phyloP scores from a whole-genome alignment of 2,888 invertebrate genomes.

The Mythimna pallens region DNA sequence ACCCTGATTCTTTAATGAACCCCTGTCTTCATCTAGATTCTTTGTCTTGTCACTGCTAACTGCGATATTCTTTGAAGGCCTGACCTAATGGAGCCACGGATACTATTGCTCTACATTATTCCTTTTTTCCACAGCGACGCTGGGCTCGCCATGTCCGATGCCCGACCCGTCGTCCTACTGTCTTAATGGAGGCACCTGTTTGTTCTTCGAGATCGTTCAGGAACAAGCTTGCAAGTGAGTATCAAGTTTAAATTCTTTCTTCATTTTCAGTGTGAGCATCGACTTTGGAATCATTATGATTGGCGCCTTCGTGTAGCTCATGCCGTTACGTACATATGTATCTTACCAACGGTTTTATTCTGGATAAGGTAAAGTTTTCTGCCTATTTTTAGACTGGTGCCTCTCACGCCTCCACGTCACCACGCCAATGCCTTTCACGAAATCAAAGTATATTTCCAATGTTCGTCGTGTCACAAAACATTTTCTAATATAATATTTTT shows the following conservation, averaged over 20 bases:
- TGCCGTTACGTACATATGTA: neutral
- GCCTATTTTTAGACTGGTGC: neutral
- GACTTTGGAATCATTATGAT: neutral
- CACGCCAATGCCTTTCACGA: neutral
- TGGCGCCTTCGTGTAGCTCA: neutral
- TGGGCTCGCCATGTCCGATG: constrained; percentile 93
- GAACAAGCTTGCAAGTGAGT: constrained; percentile 97
- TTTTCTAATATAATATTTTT: constrained; percentile 13
- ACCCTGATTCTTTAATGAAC: neutral
- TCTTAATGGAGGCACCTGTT: constrained; percentile 96
- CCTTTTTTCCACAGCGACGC: constrained; percentile 75
- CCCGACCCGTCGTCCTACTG: constrained; percentile 93
- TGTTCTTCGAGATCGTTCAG: constrained; percentile 94
- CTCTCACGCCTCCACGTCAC: too few species aligned
- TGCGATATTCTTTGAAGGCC: neutral
- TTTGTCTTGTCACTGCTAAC: neutral
- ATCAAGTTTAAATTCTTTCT: neutral
- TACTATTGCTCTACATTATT: neutral
- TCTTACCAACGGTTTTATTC: neutral
- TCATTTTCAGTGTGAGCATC: neutral
- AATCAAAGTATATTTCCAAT: neutral
- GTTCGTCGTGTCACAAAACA: too few species aligned
- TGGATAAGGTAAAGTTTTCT: neutral
- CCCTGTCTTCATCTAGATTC: neutral
- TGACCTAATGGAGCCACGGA: neutral